Base-by-base conservation (phyloP, 2,797 vertebrate species). In the Dermochelys coriacea region DNA sequence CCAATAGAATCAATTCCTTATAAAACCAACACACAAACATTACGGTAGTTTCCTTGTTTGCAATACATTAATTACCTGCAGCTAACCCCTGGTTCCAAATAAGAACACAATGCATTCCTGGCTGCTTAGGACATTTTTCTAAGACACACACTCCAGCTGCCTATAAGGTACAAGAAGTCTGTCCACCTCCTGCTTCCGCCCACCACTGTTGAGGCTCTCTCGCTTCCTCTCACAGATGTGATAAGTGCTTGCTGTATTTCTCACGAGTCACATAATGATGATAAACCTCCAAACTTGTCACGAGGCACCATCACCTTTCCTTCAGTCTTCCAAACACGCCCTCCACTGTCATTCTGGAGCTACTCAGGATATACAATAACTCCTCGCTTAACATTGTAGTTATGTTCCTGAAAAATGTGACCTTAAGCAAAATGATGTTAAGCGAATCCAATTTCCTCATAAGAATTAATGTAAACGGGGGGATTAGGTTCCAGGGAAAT, bases 121-220 rank as follows among this genome's bases (percentile, higher is more conserved):
- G 74, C 3, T 18, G 29, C 77, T 80, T 41, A n/a, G 59, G 31
- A 34, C 31, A 61, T 15, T 61, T 61, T 61, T 61, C 14, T 47
- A 23, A 87, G 96, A 55, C 8, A 41, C 50, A 87, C 89, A 41
- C n/a, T 51, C 27, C 31, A 75, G 6, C 18, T 89, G 29, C 41
- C 85, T 82, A 92, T 50, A 87, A 90, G 82, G 15, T 59, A 64
- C 59, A 64, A 31, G n/a, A 82, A 37, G 5, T 89, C 91, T 81
- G 93, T 95, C 75, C 64, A 85, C 55, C 90, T 47, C 49, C 29
- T 31, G 25, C 74, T 51, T 61, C 51, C 50, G 78, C 18, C 52
- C 52, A 54, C 85, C 57, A 77, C 80, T 34, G 80, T 19, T 23
- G 71, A 83, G 55, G 61, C 49, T 4, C 54, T 93, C 21, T 45